These are phyloP conservation scores for Melieria picta DNA, from an alignment of 2,888 invertebrate species.

Conservation along the genomic window DNA sequence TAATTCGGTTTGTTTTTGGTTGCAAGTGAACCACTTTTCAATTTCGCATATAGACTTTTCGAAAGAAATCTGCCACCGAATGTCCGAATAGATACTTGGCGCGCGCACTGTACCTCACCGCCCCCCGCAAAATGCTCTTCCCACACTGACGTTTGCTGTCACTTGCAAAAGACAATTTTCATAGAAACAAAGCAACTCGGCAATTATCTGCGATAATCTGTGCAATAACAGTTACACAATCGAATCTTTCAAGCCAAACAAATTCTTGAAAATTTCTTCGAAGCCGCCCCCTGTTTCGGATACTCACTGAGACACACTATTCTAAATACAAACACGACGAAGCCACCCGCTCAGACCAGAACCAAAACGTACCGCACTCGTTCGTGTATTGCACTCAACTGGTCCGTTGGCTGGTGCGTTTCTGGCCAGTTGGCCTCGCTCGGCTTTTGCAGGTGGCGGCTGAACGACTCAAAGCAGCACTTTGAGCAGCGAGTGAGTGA, in stretches of 20 bases:
- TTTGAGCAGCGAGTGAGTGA: no score
- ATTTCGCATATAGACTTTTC: conserved; percentile 19
- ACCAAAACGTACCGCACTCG: conserved; percentile 14
- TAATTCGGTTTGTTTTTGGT: conserved; percentile 1
- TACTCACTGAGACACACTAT: conserved; percentile 11
- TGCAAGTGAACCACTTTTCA: not conserved
- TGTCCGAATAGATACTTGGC: conserved; percentile 19
- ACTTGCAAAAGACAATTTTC: no score
- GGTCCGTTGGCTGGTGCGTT: not conserved
- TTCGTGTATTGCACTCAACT: conserved; percentile 27
- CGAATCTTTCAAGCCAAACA: not conserved
- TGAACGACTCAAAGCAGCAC: no score
- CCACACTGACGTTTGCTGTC: no score
- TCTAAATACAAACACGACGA: not conserved
- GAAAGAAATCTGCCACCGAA: conserved; percentile 19
- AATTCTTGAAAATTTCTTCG: not conserved
- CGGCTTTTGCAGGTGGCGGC: no score
- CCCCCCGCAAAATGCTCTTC: not conserved
- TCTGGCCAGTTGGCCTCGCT: not conserved
- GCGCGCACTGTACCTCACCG: conserved; percentile 12
- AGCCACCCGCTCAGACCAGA: not conserved
- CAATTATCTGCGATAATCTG: not conserved
- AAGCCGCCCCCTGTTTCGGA: not conserved
- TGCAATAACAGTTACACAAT: conserved; percentile 12
- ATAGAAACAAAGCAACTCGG: no score